Base-by-base conservation (phyloP, 2,797 vertebrate species). In the Eulemur albifrons region DNA sequence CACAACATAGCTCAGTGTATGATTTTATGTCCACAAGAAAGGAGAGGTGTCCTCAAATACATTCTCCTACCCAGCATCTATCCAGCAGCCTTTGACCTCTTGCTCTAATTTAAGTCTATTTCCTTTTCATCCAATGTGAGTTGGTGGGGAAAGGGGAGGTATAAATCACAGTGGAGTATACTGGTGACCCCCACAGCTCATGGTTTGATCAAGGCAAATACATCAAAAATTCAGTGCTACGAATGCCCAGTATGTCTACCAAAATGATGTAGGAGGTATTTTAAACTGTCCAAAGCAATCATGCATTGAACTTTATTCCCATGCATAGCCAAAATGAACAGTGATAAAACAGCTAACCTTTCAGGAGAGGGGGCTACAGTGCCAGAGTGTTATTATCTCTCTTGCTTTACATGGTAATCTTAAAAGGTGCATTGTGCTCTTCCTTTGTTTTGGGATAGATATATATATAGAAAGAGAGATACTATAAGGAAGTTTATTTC, bases 401-500 rank as follows among this genome's bases (percentile, higher is more conserved):
- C 93, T 93, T 93, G 96, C 97, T 98, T 96, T 97, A 94, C 92
- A 67, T 82, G 97, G 97, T 98, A 98, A 98, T 95, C 98, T 97
- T 97, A 90, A 92, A 96, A 92, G 57, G 90, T 98, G 97, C 98
- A 95, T 98, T 98, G 96, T 97, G 96, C 97, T 97, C 96, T 94
- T 96, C 98, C 95, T 97, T 97, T 97, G 96, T 98, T 97, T 98
- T 38, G 87, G 54, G 81, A 97, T 98, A 98, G 98, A 98, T 97
- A 94, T 63, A 93, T 38, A 95, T 0, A 97, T 23, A 57, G 54
- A 57, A 20, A 98, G 90, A 98, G 96, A 98, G 35, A 98, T 81
- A 43, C 85, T 98, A 97, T 97, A 98, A 97, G 98, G 98, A 97
- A 97, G 97, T 98, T 98, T 98, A 93, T 98, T 97, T 97, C 97